A percentile compares a stretch with the other conserved stretches of the same genome.
Conservation (phyloP, 2,888 invertebrate genomes). For the Patella pellucida region DNA sequence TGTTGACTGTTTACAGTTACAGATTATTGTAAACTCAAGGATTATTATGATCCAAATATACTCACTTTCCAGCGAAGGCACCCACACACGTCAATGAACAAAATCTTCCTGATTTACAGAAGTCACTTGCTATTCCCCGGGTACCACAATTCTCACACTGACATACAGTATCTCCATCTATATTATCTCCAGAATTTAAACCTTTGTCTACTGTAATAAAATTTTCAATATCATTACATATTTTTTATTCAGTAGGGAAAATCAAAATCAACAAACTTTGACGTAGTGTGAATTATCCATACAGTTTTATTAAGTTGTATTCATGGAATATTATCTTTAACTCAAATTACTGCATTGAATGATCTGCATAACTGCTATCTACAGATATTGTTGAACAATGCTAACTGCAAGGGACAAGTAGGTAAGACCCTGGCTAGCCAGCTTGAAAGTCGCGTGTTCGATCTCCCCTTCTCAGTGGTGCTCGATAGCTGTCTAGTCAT, state of each 20-base stretch:
- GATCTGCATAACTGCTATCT: too few species aligned
- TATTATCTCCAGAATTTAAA: slow-evolving; percentile 31
- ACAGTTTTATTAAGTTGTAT: too few species aligned
- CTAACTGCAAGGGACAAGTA: too few species aligned
- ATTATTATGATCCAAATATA: not conserved
- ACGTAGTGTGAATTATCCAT: not conserved
- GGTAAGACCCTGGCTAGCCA: too few species aligned
- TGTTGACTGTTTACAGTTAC: too few species aligned
- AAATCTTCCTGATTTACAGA: slow-evolving; percentile 78
- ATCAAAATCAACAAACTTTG: slow-evolving; percentile 12
- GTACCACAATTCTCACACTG: slow-evolving; percentile 88
- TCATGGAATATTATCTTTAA: too few species aligned
- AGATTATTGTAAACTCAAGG: too few species aligned
- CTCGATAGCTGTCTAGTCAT: too few species aligned
- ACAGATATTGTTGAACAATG: too few species aligned
- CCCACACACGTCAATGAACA: slow-evolving; percentile 82
- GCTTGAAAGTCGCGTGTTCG: too few species aligned
- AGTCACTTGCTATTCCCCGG: slow-evolving; percentile 86
- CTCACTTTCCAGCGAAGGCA: slow-evolving; percentile 69
- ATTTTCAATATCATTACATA: not conserved
- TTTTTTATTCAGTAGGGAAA: slow-evolving; percentile 13
- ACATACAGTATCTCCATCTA: slow-evolving; percentile 78
- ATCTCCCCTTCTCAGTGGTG: too few species aligned
- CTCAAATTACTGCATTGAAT: too few species aligned
- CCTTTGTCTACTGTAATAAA: not conserved